Percentiles rank a stretch among this genome's conserved stretches.
Conservation (phyloP, 2,888 invertebrate genomes). For the Petrolisthes cinctipes region DNA sequence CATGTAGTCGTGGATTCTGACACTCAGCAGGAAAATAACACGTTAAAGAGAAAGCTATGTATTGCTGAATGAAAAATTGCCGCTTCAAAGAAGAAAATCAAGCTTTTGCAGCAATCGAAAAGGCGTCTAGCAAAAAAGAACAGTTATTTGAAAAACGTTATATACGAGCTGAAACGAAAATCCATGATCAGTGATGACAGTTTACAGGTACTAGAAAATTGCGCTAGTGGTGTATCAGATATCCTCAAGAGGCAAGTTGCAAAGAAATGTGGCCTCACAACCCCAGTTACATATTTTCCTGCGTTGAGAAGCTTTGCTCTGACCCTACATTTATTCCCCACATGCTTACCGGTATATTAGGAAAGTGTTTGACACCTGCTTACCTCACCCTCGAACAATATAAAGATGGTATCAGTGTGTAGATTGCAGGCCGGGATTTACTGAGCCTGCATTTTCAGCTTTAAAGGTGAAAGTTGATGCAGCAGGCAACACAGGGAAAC, state of each 20-base stretch:
- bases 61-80: background rate
- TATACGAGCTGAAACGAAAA: background rate
- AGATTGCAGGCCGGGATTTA: slow-evolving; percentile 15
- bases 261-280: too few species aligned
- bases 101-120: background rate
- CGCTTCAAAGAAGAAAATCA: background rate
- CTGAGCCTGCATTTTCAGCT: slow-evolving; percentile 4
- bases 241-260: too few species aligned
- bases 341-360: background rate
- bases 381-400: background rate
- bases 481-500: background rate
- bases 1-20: background rate
- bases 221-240: background rate
- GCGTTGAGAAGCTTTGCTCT: too few species aligned
- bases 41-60: background rate
- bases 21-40: too few species aligned
- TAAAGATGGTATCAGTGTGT: background rate
- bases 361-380: slow-evolving; percentile 6
- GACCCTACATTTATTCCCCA: background rate
- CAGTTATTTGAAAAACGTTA: background rate
- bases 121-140: background rate
- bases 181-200: background rate
- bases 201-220: background rate
- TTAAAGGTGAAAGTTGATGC: background rate
- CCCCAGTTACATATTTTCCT: too few species aligned